A percentile compares a stretch with the other conserved stretches of the same genome.
phyloP scores from a whole-genome alignment of 2,113 vertebrate species.

The Paramisgurnus dabryanus region DNA sequence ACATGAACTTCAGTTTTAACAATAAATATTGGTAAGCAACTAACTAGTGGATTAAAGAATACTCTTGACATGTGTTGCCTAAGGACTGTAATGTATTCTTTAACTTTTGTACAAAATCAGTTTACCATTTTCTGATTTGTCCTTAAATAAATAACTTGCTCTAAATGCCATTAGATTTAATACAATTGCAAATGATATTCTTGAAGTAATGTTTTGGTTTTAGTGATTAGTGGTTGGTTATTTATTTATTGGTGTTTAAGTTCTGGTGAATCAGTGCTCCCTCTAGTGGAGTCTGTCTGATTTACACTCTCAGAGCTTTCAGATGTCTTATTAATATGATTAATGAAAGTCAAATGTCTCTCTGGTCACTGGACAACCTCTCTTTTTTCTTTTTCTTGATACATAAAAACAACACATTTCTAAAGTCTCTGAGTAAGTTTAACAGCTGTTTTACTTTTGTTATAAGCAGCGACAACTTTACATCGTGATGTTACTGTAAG shows the following conservation, averaged over 20 bases:
- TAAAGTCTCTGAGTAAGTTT: not conserved
- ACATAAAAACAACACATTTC: not conserved
- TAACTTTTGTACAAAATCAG: too few species aligned
- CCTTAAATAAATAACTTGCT: not conserved
- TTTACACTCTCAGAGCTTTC: slow-evolving; percentile 32
- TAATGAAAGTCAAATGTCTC: not conserved
- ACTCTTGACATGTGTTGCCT: too few species aligned
- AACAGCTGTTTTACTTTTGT: not conserved
- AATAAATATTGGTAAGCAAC: not conserved
- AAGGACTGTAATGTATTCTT: not conserved
- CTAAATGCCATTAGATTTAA: not conserved
- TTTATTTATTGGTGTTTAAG: not conserved
- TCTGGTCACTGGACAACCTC: not conserved
- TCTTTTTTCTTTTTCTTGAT: not conserved
- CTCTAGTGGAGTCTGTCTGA: slow-evolving; percentile 75
- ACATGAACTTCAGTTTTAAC: not conserved
- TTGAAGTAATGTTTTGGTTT: not conserved
- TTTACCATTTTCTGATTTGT: not conserved
- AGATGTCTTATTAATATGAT: not conserved
- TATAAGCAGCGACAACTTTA: not conserved
- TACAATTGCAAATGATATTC: not conserved
- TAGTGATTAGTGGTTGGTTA: slow-evolving; percentile 28
- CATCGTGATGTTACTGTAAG: too few species aligned
- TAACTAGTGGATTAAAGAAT: too few species aligned
- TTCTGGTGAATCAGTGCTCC: slow-evolving; percentile 73